A percentile compares a stretch with the other conserved stretches of the same genome.
phyloP scores from a whole-genome alignment of 2,888 invertebrate genomes.

The Lumbricus terrestris region DNA sequence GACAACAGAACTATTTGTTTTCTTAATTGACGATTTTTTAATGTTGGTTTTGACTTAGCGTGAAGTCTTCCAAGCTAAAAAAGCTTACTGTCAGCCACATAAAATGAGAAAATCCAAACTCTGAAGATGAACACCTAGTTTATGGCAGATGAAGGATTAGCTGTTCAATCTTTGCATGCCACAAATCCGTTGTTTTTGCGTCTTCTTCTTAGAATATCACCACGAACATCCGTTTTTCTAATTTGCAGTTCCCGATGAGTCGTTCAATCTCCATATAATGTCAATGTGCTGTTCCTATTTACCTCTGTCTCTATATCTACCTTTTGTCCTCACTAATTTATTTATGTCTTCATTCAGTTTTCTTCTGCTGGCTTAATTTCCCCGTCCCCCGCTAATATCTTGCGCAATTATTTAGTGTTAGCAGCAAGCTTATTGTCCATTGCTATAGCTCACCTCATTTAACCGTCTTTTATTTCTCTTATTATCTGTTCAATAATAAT shows the following conservation, averaged over 20 bases:
- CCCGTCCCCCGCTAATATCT: background rate
- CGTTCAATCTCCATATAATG: background rate
- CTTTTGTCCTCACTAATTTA: background rate
- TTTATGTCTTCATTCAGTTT: background rate
- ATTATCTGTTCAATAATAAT: too few relatives aligned
- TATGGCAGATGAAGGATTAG: too few relatives aligned
- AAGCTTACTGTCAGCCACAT: background rate
- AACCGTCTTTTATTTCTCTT: background rate
- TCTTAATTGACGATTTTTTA: background rate
- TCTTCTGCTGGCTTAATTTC: too few relatives aligned
- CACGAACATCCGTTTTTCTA: too few relatives aligned
- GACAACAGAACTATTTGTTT: background rate
- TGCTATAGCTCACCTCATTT: background rate
- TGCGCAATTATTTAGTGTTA: background rate
- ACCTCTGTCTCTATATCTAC: slow-evolving; percentile 8
- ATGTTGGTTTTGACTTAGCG: background rate
- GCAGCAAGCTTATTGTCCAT: background rate
- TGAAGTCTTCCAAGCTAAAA: background rate
- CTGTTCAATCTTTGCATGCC: too few relatives aligned
- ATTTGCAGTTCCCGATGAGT: background rate
- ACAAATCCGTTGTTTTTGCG: too few relatives aligned
- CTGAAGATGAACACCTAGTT: background rate
- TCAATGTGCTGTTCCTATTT: background rate
- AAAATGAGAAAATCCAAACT: background rate
- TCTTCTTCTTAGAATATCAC: background rate